Conservation (phyloP, 2,888 invertebrate genomes). For the Macrophya alboannulata region DNA sequence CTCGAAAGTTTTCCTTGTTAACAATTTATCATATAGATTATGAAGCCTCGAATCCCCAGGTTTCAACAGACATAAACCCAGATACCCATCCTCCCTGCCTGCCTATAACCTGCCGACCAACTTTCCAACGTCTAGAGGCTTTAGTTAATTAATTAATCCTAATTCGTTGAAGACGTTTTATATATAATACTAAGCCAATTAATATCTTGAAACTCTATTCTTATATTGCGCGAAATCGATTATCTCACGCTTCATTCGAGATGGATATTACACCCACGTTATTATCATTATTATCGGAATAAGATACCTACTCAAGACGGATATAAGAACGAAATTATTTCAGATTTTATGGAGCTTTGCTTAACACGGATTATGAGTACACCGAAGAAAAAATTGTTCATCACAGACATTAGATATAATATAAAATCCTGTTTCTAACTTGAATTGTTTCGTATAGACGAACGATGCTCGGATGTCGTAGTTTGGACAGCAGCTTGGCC, state of each 20-base stretch:
- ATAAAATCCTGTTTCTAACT: conserved; percentile 75
- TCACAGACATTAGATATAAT: background rate
- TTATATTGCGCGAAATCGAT: background rate
- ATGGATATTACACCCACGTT: background rate
- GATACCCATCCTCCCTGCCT: background rate
- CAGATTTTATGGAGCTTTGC: background rate
- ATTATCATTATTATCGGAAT: too few species aligned
- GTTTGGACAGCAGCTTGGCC: conserved; percentile 86
- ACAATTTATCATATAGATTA: conserved; percentile 65
- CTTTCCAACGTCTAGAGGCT: conserved; percentile 12
- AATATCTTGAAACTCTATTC: background rate
- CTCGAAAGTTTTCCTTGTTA: conserved; percentile 63
- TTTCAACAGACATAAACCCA: conserved; percentile 16
- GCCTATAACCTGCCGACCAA: background rate
- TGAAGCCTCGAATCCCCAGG: conserved; percentile 12
- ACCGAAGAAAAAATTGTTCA: background rate
- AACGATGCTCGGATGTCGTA: conserved; percentile 88
- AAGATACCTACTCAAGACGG: background rate
- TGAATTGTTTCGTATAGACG: conserved; percentile 88
- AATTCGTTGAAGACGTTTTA: conserved; percentile 13
- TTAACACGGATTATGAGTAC: too few species aligned
- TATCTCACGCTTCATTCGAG: background rate
- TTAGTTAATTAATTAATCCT: conserved; percentile 20
- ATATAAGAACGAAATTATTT: background rate
- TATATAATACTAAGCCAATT: background rate